Evolutionary conservation across 2,797 vertebrate genomes (phyloP).

Genomic region (Manis pentadactyla): DNA sequence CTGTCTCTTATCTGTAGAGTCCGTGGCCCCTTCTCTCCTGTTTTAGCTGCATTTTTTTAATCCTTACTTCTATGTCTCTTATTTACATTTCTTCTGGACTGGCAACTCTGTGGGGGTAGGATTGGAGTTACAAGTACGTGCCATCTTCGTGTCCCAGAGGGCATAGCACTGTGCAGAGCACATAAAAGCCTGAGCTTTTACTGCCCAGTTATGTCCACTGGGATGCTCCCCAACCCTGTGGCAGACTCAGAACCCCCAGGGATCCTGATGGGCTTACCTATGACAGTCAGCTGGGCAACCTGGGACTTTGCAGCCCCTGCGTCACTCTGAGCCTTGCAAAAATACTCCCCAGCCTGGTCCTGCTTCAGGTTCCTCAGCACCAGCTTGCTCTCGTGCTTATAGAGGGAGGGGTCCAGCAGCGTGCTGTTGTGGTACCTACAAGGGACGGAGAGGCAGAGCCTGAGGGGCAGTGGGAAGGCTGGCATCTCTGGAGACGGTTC

Average conservation of each 20-base stretch:
- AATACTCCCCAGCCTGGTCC: conserved; percentile 94
- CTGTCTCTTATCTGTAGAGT: neutral
- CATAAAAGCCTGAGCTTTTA: neutral
- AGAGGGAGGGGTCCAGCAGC: conserved; percentile 88
- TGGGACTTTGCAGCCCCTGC: conserved; percentile 94
- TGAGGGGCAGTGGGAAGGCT: neutral
- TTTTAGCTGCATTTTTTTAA: neutral
- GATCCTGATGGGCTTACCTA: conserved; percentile 87
- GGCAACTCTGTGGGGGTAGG: neutral
- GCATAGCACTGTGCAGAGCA: neutral
- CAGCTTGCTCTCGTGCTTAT: conserved; percentile 92
- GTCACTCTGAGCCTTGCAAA: conserved; percentile 94
- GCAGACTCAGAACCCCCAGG: neutral
- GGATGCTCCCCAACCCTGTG: neutral
- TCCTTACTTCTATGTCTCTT: neutral
- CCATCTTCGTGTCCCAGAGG: neutral
- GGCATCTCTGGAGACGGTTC: neutral
- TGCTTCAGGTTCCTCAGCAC: conserved; percentile 91
- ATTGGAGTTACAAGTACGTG: neutral
- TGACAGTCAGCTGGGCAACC: conserved; percentile 90
- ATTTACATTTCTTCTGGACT: neutral
- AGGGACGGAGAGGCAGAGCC: neutral
- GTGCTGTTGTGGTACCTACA: conserved; percentile 96
- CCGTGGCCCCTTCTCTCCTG: neutral
- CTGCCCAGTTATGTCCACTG: neutral